Conservation (phyloP, 2,797 vertebrate species). For the Takifugu ocellatus region DNA sequence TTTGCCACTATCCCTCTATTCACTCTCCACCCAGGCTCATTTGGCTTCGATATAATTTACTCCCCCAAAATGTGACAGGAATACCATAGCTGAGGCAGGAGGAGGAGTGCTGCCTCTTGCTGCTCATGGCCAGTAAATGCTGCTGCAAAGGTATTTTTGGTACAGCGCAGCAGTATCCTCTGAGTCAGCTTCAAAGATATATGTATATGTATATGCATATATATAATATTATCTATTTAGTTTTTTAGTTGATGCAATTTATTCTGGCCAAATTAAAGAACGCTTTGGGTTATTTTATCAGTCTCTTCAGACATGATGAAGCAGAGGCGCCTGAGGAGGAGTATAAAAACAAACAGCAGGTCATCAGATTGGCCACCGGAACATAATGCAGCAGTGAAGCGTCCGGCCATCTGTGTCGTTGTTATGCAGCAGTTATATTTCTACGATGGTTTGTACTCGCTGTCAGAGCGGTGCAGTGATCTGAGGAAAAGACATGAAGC, state of each 20-base stretch:
- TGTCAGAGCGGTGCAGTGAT: constrained; percentile 50
- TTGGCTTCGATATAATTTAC: constrained; percentile 38
- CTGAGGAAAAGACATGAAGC: constrained; percentile 23
- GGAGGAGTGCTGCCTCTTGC: constrained; percentile 43
- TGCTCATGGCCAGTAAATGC: constrained; percentile 46
- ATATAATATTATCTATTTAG: too few relatives aligned
- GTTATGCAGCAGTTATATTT: constrained; percentile 23
- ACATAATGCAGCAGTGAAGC: constrained; percentile 41
- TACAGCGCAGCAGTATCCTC: constrained; percentile 51
- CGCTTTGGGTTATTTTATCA: constrained; percentile 27
- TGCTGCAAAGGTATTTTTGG: constrained; percentile 58
- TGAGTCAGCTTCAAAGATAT: constrained; percentile 47
- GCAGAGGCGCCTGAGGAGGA: constrained; percentile 15
- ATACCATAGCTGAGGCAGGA: constrained; percentile 35
- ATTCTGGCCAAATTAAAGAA: constrained; percentile 56
- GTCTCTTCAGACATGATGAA: constrained; percentile 5
- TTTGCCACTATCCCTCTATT: constrained; percentile 17
- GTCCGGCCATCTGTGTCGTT: constrained; percentile 27
- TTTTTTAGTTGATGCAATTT: constrained; percentile 60
- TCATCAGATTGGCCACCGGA: constrained; percentile 22
- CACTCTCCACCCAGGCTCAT: constrained; percentile 29
- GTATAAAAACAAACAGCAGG: constrained; percentile 24
- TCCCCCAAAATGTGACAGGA: constrained; percentile 50
- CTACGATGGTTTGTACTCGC: constrained; percentile 15
- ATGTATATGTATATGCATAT: too few relatives aligned